These are phyloP conservation scores for Anoura caudifer DNA, from an alignment of 2,113 vertebrate genomes.

Conservation along the genomic window DNA sequence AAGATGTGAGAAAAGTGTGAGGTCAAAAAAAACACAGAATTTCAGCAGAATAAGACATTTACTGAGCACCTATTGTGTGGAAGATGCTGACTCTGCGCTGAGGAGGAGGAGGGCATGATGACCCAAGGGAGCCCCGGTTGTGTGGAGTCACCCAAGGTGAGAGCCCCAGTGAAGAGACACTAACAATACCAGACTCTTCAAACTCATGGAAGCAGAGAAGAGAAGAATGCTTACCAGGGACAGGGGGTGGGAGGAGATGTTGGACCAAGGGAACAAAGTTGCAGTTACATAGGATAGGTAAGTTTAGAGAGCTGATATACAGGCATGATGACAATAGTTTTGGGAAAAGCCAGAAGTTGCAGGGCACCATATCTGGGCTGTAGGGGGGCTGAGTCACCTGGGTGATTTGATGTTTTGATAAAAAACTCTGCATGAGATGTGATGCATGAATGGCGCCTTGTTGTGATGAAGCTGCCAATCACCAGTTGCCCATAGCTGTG, in stretches of 20 bases:
- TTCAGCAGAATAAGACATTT: neutral
- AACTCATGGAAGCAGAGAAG: neutral
- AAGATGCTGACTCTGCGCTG: neutral
- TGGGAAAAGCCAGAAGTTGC: too few species aligned
- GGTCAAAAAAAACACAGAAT: neutral
- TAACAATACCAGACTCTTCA: neutral
- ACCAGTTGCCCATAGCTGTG: too few species aligned
- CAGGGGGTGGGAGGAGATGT: neutral
- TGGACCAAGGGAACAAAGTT: neutral
- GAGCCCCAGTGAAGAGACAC: neutral
- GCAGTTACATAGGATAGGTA: neutral
- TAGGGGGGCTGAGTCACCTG: too few species aligned
- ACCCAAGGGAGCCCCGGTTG: neutral
- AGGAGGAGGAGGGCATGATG: neutral
- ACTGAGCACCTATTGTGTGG: neutral
- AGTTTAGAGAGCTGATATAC: neutral
- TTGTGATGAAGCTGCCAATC: too few species aligned
- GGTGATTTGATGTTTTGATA: too few species aligned
- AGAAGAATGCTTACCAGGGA: neutral
- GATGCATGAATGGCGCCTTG: too few species aligned
- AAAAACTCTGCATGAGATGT: too few species aligned
- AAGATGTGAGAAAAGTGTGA: neutral
- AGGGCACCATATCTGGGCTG: too few species aligned
- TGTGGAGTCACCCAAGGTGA: neutral
- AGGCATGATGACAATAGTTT: neutral